Evolutionary conservation across 2,888 invertebrate genomes (phyloP).

Genomic region (Notodonta dromedarius): DNA sequence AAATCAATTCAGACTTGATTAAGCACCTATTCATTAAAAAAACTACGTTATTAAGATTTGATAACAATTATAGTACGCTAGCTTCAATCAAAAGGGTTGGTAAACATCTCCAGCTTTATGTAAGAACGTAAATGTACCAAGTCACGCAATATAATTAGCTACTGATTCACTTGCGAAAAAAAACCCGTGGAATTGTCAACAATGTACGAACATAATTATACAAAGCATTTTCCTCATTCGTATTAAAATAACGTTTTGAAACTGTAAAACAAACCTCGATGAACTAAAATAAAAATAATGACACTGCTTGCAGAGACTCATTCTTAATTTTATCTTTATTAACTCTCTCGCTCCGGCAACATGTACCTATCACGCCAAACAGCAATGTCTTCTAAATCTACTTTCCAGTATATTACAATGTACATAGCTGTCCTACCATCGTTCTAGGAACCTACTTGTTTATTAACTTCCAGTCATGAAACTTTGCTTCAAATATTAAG

Average conservation of each 20-base stretch:
- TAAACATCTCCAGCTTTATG: neutral
- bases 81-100: neutral
- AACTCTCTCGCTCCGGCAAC: too few species aligned
- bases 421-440: too few species aligned
- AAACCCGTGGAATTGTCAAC: slow-evolving; percentile 6
- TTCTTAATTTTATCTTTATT: too few species aligned
- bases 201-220: neutral
- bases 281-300: neutral
- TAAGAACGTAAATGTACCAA: neutral
- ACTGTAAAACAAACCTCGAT: neutral
- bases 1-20: too few species aligned
- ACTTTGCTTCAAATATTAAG: neutral
- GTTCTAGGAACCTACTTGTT: neutral
- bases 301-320: neutral
- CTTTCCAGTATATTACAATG: too few species aligned
- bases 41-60: too few species aligned
- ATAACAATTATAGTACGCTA: too few species aligned
- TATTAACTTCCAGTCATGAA: neutral
- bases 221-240: neutral
- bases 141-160: neutral
- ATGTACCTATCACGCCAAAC: too few species aligned
- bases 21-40: too few species aligned
- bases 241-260: neutral
- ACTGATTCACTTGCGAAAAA: neutral
- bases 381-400: too few species aligned